phyloP scores from a whole-genome alignment of 92 coral and sea anemone genomes.

The Desmophyllum pertusum region DNA sequence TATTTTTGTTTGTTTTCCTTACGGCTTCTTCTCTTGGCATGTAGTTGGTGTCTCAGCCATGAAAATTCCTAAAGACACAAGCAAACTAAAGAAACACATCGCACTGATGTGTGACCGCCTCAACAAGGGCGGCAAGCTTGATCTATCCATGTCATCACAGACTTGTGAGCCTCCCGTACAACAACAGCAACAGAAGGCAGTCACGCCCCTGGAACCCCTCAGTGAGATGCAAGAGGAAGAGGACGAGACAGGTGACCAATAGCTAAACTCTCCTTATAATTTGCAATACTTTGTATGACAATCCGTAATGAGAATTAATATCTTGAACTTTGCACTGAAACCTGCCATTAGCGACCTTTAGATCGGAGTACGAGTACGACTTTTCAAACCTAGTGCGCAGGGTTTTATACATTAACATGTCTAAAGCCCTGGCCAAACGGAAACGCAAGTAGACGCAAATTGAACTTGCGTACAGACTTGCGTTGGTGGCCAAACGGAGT shows the following conservation, averaged over 20 bases:
- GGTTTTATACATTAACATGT: too few relatives aligned
- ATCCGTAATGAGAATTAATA: not conserved
- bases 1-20: too few relatives aligned
- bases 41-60: conserved; percentile 77
- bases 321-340: too few relatives aligned
- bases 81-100: conserved; percentile 93
- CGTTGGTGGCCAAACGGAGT: too few relatives aligned
- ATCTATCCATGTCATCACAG: conserved; percentile 76
- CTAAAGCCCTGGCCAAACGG: too few relatives aligned
- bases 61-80: conserved; percentile 92
- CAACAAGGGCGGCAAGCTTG: conserved; percentile 94
- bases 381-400: too few relatives aligned
- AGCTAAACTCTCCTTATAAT: not conserved
- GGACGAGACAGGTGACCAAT: conserved; percentile 70
- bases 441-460: too few relatives aligned
- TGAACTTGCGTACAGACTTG: too few relatives aligned
- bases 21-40: not conserved
- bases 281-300: not conserved
- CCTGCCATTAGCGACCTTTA: too few relatives aligned
- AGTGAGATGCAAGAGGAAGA: conserved; percentile 88
- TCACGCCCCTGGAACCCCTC: conserved; percentile 77
- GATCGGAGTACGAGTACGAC: too few relatives aligned
- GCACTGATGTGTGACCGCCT: conserved; percentile 94
- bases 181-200: conserved; percentile 71
- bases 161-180: conserved; percentile 72